These are phyloP conservation scores for Virgularia gustaviana DNA, from an alignment of 92 coral and sea anemone species.

Conservation along the genomic window DNA sequence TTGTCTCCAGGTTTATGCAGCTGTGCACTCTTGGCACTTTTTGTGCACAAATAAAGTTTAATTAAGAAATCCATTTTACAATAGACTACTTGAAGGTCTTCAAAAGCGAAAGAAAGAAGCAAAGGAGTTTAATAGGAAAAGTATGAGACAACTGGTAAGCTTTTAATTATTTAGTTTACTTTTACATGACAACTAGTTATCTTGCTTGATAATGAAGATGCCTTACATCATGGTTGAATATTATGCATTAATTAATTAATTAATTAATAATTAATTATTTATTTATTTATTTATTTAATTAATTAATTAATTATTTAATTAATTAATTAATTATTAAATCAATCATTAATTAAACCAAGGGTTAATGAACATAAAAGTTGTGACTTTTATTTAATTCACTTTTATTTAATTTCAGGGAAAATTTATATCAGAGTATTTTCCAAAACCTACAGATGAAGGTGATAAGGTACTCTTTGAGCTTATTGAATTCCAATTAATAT, in stretches of 20 bases:
- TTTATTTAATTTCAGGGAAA: conserved; percentile 40
- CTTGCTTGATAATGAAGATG: too few species aligned
- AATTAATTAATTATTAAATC: too few species aligned
- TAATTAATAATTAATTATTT: too few species aligned
- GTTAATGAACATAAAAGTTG: background rate
- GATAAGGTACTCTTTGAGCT: background rate
- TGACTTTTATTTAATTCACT: background rate
- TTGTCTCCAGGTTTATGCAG: background rate
- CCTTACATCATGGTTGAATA: too few species aligned
- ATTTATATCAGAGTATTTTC: conserved; percentile 67
- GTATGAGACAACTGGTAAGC: conserved; percentile 81
- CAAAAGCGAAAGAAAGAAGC: conserved; percentile 59
- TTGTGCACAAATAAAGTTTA: background rate
- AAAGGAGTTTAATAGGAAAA: conserved; percentile 45
- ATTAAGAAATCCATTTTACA: background rate
- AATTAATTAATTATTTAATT: too few species aligned
- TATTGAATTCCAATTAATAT: background rate
- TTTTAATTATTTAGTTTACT: background rate
- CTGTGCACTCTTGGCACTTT: background rate
- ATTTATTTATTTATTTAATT: too few species aligned
- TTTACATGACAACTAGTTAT: too few species aligned
- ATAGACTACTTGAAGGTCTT: conserved; percentile 65
- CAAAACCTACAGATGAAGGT: conserved; percentile 37
- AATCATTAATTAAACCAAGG: too few species aligned
- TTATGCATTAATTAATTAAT: too few species aligned